These are phyloP conservation scores for Microplitis mediator DNA, from an alignment of 1,140 invertebrate genomes.

Conservation along the genomic window DNA sequence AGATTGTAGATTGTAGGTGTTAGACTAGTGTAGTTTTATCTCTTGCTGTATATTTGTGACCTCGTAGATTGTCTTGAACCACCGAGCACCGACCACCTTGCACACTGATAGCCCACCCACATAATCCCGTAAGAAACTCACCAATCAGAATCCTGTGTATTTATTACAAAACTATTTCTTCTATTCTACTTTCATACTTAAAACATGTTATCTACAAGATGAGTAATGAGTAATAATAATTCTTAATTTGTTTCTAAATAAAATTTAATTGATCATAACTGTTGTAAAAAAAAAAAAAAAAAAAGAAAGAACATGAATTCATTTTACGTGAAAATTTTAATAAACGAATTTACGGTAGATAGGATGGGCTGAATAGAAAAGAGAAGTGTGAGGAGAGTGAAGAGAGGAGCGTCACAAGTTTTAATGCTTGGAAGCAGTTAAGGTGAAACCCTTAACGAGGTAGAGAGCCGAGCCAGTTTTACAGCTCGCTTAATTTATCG, in stretches of 20 bases:
- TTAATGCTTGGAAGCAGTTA: conserved; percentile 17
- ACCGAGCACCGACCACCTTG: background rate
- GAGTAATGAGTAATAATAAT: too few species aligned
- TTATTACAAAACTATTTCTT: too few species aligned
- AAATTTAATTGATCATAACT: too few species aligned
- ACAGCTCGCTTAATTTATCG: conserved; percentile 40
- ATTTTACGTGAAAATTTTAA: too few species aligned
- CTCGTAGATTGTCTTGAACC: conserved; percentile 35
- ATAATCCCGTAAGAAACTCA: conserved; percentile 4
- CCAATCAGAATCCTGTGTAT: background rate
- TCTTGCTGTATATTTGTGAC: conserved; percentile 40
- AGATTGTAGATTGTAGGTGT: conserved; percentile 38
- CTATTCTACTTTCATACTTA: too few species aligned
- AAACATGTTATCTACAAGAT: too few species aligned
- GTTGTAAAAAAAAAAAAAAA: too few species aligned
- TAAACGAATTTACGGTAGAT: too few species aligned
- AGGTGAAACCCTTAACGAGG: conserved; percentile 20
- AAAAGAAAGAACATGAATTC: too few species aligned
- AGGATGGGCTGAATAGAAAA: too few species aligned
- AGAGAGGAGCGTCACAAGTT: background rate
- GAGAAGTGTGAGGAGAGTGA: background rate
- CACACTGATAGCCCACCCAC: conserved; percentile 19
- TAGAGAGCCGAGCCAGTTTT: conserved; percentile 30
- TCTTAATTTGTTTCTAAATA: too few species aligned
- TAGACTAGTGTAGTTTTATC: conserved; percentile 39